Evolutionary conservation across 2,113 vertebrate species (phyloP), one percentile per base, ranked within the genome.

Genomic region (Madoqua kirkii): DNA sequence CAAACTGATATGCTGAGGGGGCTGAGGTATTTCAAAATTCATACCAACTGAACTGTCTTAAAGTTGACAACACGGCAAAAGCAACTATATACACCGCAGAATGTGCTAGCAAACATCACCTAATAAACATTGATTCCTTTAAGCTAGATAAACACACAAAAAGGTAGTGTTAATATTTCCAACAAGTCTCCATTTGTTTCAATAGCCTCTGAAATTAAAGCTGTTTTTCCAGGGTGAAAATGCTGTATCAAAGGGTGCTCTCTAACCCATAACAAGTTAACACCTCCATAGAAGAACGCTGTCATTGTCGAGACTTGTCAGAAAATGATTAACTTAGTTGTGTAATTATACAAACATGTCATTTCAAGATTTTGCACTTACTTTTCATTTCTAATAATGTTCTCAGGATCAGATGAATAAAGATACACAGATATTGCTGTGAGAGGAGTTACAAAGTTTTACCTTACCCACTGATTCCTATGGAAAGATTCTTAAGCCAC

Each of bases 121-220:
- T 96, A 97, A 97, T 97, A 50, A 64, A 96, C 87, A 95, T 1
- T 93, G 91, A 97, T 97, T 93, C 64, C 71, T 97, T 76, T 97
- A 98, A 97, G 98, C 96, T 98, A 98, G 86, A 98, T 90, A 98
- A 98, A 98, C 97, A 98, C 98, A 96, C 95, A 98, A 95, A 95
- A 98, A 83, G 96, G 96, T 96, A 96, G 87, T 98, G 97, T 98
- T 98, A 98, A 96, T 98, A 98, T 97, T 98, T 97, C 96, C 52
- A 93, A 98, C 98, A 98, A 98, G 97, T 14, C 17, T 87, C 94
- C 96, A 92, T 97, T 99, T 98, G 98, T 98, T 98, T 96, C 97
- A 60, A 74, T 2, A 87, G 98, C 98, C 95, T 98, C 95, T 88
- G 57, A 98, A 98, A 98, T 95, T 92, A 97, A 98, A 98, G 97